Evolutionary conservation across 2,888 invertebrate genomes (phyloP).

Genomic region (Phoenoteleia sp.): DNA sequence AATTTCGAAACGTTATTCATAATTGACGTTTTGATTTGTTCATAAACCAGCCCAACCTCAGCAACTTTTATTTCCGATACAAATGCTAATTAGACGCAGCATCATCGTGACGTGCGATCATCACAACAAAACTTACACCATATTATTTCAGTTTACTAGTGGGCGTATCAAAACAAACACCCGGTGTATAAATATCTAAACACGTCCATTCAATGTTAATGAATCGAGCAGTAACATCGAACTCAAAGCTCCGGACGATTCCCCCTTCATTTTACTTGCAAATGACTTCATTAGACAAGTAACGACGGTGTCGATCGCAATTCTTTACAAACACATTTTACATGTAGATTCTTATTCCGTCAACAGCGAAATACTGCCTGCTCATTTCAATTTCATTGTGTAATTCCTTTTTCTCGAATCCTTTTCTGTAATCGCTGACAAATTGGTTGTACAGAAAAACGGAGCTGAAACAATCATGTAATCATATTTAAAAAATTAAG

Average conservation of each 20-base stretch:
- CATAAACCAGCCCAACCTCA: too few relatives aligned
- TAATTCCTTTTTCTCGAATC: too few relatives aligned
- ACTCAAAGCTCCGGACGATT: slow-evolving; percentile 18
- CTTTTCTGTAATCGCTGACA: too few relatives aligned
- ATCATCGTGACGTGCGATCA: too few relatives aligned
- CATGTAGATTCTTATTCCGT: neutral
- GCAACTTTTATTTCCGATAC: too few relatives aligned
- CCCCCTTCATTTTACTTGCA: slow-evolving; percentile 47
- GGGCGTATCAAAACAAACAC: slow-evolving; percentile 54
- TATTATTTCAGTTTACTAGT: slow-evolving; percentile 23
- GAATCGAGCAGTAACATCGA: slow-evolving; percentile 41
- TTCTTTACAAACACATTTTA: slow-evolving; percentile 2
- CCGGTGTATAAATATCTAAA: slow-evolving; percentile 36
- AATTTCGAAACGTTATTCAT: too few relatives aligned
- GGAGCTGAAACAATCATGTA: too few relatives aligned
- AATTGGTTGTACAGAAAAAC: too few relatives aligned
- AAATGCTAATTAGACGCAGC: too few relatives aligned
- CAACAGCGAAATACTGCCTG: neutral
- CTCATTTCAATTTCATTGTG: neutral
- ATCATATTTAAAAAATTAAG: too few relatives aligned
- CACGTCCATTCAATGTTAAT: slow-evolving; percentile 50
- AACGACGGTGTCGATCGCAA: slow-evolving; percentile 20
- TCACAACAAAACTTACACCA: too few relatives aligned
- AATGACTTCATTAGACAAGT: slow-evolving; percentile 43
- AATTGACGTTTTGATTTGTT: too few relatives aligned